Conservation (phyloP, 2,113 vertebrate genomes). For the Aythya baeri region DNA sequence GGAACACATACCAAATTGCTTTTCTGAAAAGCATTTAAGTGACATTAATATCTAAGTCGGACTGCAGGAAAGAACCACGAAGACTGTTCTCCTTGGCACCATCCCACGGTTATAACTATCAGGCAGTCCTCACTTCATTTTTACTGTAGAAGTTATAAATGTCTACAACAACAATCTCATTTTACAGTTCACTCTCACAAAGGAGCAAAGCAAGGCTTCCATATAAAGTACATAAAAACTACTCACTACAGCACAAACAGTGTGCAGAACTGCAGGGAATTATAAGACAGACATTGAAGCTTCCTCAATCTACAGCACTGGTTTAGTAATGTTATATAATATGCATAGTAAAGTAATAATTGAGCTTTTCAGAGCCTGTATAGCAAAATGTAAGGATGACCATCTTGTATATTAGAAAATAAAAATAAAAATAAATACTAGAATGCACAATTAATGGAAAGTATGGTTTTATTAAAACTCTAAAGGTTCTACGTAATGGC, state of each 20-base stretch:
- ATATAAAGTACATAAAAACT: background rate
- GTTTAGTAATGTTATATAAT: background rate
- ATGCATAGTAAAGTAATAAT: background rate
- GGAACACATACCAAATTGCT: constrained; percentile 5
- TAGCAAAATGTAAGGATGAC: background rate
- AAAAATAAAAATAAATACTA: background rate
- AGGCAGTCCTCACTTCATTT: background rate
- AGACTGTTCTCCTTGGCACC: background rate
- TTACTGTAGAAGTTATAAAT: constrained; percentile 3
- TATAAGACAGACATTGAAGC: background rate
- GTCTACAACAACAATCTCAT: background rate
- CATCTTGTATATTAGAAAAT: background rate
- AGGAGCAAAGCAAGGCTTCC: background rate
- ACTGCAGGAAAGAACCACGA: background rate
- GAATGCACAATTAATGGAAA: background rate
- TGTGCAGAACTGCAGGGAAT: background rate
- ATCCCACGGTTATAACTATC: background rate
- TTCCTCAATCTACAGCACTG: background rate
- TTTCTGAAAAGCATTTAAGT: constrained; percentile 27
- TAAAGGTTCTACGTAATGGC: background rate
- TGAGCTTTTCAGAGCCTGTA: background rate
- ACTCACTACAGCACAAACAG: background rate
- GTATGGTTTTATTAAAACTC: background rate
- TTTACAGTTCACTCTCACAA: background rate
- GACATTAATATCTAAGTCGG: constrained; percentile 39